Percentiles rank a stretch among this genome's conserved stretches.
Evolutionary conservation across 2,113 vertebrate genomes (phyloP).

Genomic region (Rhagologus leucostigma): DNA sequence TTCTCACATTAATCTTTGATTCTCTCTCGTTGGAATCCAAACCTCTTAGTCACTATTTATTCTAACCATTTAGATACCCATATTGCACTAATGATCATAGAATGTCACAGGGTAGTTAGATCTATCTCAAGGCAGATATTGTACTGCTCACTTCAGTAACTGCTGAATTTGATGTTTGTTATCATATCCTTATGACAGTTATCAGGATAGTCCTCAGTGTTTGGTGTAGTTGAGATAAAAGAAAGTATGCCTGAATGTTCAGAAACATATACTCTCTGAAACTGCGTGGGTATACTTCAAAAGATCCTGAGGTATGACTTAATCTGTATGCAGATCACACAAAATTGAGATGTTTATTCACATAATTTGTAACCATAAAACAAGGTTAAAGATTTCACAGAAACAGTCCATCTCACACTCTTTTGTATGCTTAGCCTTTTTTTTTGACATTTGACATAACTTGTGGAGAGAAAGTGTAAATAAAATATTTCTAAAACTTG

Average conservation of each 20-base stretch:
- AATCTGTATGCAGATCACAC: neutral
- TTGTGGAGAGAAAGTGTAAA: conserved; percentile 34
- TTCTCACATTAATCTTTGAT: conserved; percentile 52
- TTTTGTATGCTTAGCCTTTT: neutral
- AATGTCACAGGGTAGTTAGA: neutral
- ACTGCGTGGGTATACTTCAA: neutral
- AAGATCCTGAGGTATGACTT: neutral
- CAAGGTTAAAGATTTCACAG: neutral
- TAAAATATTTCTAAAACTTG: conserved; percentile 42
- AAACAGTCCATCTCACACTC: neutral
- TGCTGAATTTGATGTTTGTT: neutral
- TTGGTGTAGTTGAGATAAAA: neutral
- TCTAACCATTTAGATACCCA: neutral
- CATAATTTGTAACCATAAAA: neutral
- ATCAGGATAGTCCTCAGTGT: neutral
- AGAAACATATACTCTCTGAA: neutral
- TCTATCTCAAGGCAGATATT: neutral
- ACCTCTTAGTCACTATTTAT: neutral
- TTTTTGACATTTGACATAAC: neutral
- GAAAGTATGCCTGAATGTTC: neutral
- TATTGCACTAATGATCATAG: neutral
- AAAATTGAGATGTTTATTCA: neutral
- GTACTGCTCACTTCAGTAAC: neutral
- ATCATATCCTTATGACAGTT: neutral
- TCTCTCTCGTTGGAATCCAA: neutral